Evolutionary conservation across 2,797 vertebrate species (phyloP), one percentile per base, ranked within the genome.

Genomic region (Myotis pilosus): DNA sequence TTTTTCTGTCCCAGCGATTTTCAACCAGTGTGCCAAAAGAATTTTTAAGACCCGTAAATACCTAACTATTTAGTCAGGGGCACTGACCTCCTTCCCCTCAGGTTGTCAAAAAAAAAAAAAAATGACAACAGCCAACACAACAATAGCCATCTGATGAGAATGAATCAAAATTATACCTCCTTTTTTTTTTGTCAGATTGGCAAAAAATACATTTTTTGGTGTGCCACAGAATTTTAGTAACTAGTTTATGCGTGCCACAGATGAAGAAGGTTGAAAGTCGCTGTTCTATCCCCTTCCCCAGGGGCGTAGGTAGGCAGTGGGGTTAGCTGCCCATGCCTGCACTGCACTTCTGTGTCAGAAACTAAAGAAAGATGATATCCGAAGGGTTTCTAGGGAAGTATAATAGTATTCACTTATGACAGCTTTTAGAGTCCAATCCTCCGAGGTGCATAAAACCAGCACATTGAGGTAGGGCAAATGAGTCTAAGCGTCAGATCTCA

Each of bases 401-500:
- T 62, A 91, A 87, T 36, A 94, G 11, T 49, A 91, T 87, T 89
- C 66, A 89, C 53, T 84, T 91, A 76, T 74, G 74, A 62, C 47
- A 47, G 53, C 53, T 95, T 91, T 95, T 91, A 78, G 25, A 89
- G 44, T 81, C 84, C 75, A 71, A 0, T 94, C 86, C 66, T 91
- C 64, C 72, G 86, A 92, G 71, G 83, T 89, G 49, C 84, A 55
- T 68, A 79, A 80, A 88, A 88, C 51, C 68, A 90, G 76, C 30
- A 76, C 33, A 88, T 2, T 62, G 85, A 93, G 92, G 47, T 60
- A 81, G 74, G 60, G n/a, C 44, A 55, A 64, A 87, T 49, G 82
- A 92, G 60, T 87, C 33, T 75, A 74, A 69, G 71, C 57, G 47
- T 89, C 25, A 22, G 41, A 76, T 23, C 60, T 80, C 78, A 74